Evolutionary conservation across 64 coral and sea anemone species (phyloP).

Genomic region (Actinia equina): DNA sequence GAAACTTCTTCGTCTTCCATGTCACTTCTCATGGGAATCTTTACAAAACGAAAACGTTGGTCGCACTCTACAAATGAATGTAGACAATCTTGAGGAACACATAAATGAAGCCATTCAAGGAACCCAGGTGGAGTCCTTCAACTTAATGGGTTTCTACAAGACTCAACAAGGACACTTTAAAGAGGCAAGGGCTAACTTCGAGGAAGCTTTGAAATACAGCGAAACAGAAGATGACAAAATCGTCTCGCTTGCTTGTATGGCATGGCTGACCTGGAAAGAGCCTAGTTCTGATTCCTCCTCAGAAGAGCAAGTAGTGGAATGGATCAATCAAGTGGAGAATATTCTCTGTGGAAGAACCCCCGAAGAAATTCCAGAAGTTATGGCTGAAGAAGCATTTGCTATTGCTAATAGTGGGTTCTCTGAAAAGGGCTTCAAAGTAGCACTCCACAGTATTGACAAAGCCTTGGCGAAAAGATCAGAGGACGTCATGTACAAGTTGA

Average conservation of each 20-base stretch:
- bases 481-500: neutral
- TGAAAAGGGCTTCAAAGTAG: neutral
- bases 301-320: no score
- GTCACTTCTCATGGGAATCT: neutral
- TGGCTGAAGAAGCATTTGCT: neutral
- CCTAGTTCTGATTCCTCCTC: neutral
- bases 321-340: neutral
- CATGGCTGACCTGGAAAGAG: slow-evolving; percentile 1
- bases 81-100: neutral
- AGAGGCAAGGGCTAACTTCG: neutral
- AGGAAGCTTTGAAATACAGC: neutral
- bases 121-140: neutral
- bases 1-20: neutral
- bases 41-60: neutral
- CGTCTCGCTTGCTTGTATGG: neutral
- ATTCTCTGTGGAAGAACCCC: neutral
- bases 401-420: neutral
- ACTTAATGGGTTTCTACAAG: slow-evolving; percentile 8
- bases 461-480: neutral
- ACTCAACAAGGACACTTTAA: neutral
- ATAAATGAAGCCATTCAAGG: neutral
- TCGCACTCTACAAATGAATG: neutral
- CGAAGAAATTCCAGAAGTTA: neutral
- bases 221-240: slow-evolving; percentile 12
- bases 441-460: neutral